Evolutionary conservation across 2,797 vertebrate genomes (phyloP), one percentile per base, ranked within the genome.

Genomic region (Sarcoramphus papa): DNA sequence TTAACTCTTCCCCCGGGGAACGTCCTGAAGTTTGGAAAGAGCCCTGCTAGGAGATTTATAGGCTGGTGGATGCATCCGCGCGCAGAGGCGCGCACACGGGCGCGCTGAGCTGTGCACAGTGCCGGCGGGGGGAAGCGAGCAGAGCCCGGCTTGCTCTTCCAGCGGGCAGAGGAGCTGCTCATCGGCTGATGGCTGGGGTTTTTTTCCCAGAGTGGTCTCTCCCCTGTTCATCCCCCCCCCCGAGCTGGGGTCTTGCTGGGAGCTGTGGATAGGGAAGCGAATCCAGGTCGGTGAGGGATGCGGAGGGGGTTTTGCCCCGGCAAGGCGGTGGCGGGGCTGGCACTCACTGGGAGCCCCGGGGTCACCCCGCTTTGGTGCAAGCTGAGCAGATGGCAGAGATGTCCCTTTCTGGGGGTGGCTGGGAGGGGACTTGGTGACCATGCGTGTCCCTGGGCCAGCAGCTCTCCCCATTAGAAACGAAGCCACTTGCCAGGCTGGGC

Each of bases 1-100:
- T 91, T 91, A 94, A 93, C 96, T 96, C 97, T 97, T 97, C 97
- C 97, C 90, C 91, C 53, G 48, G 95, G 97, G 97, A 97, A 95
- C 10, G 96, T 97, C 95, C 95, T 85, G 94, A 92, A 83, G 93
- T 96, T 95, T 45, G 97, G 87, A 73, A 95, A 67, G 92, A 89
- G 95, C 93, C 95, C 96, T 85, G 96, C 98, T 94, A 78, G 93
- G 95, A 87, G 88, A 93, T 95, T 93, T 97, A 96, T 94, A 97
- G 97, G 90, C 95, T 76, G 90, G 77, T 92, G 93, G 37, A 81
- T 60, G 94, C 64, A 68, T 35, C 83, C 6, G 53, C n/a, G 51
- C 54, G 56, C 88, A 86, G 51, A 17, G 86, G 91, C 74, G 62
- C 47, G 91, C 30, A 73, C 65, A 85, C 92, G 77, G 81, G 65